Conservation (phyloP, 2,113 vertebrate species). For the Nycticryphes semicollaris region DNA sequence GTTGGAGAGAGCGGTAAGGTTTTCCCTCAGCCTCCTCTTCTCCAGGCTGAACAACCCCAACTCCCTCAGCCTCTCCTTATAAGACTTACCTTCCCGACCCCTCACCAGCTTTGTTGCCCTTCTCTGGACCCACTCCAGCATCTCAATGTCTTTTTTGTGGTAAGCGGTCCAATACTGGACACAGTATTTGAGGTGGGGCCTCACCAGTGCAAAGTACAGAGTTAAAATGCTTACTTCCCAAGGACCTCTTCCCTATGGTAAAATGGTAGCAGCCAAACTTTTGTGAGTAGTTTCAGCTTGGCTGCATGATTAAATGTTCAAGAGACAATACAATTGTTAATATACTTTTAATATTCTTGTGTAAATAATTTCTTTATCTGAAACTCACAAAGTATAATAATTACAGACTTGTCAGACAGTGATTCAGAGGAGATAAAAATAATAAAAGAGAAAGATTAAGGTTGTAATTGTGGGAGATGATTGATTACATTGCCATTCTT, state of each 20-base stretch:
- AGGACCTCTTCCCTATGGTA: not conserved
- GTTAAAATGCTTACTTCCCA: constrained; percentile 40
- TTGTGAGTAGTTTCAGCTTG: constrained; percentile 28
- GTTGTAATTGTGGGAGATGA: not conserved
- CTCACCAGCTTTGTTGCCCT: no score
- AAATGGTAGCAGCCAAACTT: constrained; percentile 16
- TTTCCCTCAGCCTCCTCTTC: no score
- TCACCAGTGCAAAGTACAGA: not conserved
- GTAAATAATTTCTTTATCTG: constrained; percentile 66
- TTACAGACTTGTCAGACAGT: constrained; percentile 53
- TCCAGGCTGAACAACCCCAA: no score
- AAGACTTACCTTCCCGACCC: no score
- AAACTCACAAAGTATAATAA: constrained; percentile 39
- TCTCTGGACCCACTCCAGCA: no score
- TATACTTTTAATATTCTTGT: constrained; percentile 38
- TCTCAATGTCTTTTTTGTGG: no score
- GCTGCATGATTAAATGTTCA: constrained; percentile 33
- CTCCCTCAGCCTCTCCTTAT: no score
- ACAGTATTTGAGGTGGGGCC: no score
- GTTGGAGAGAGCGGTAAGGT: no score
- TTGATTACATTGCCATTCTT: constrained; percentile 16
- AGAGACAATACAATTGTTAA: constrained; percentile 44
- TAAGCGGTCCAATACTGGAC: no score
- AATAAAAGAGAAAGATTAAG: constrained; percentile 26
- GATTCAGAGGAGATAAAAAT: constrained; percentile 48